phyloP scores from a whole-genome alignment of 2,888 invertebrate genomes.

The Halictus ligatus region DNA sequence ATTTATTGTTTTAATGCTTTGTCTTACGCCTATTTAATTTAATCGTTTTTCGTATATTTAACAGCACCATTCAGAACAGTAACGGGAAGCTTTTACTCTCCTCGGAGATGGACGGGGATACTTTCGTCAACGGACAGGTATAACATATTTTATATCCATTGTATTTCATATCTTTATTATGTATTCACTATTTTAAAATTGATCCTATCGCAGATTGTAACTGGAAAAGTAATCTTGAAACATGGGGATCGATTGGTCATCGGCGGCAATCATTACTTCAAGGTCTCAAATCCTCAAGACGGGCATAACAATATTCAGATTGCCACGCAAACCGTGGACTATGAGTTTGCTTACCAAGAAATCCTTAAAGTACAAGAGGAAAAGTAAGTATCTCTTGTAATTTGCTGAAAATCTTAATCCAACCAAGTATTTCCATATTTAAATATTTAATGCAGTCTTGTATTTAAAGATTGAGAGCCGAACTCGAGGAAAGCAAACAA shows the following conservation, averaged over 20 bases:
- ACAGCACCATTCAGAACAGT: slow-evolving; percentile 85
- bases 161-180: neutral
- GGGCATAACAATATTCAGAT: slow-evolving; percentile 72
- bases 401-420: neutral
- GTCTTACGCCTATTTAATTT: neutral
- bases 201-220: slow-evolving; percentile 80
- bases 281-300: slow-evolving; percentile 85
- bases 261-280: slow-evolving; percentile 87
- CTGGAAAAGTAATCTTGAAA: slow-evolving; percentile 81
- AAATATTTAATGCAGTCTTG: slow-evolving; percentile 8
- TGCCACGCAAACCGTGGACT: slow-evolving; percentile 83
- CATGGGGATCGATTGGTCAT: slow-evolving; percentile 87
- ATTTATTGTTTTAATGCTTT: neutral
- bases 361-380: slow-evolving; percentile 86
- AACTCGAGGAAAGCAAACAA: slow-evolving; percentile 82
- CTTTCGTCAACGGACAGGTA: slow-evolving; percentile 86
- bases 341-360: slow-evolving; percentile 86
- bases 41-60: slow-evolving; percentile 48
- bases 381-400: slow-evolving; percentile 75
- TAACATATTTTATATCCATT: slow-evolving; percentile 15
- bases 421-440: neutral
- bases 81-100: slow-evolving; percentile 84
- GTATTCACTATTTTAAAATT: neutral
- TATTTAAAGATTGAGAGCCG: slow-evolving; percentile 77
- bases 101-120: slow-evolving; percentile 85